A percentile compares a stretch with the other conserved stretches of the same genome.
Conservation (phyloP, 2,797 vertebrate species). For the Bufotes viridis region DNA sequence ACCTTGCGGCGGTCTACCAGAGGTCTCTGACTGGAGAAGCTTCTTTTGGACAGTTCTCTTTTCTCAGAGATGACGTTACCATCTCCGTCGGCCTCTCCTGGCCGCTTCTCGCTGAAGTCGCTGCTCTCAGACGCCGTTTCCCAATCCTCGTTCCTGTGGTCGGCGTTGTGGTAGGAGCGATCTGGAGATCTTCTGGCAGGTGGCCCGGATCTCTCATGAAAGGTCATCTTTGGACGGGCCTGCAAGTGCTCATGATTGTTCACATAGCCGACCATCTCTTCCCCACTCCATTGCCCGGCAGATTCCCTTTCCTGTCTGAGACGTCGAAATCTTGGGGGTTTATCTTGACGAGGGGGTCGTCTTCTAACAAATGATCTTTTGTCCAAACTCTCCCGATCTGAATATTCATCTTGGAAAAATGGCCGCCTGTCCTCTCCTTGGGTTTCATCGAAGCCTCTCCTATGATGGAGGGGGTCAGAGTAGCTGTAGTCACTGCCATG, state of each 20-base stretch:
- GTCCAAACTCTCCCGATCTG: constrained; percentile 85
- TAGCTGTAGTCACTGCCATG: constrained; percentile 84
- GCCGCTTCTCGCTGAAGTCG: constrained; percentile 90
- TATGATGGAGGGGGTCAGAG: constrained; percentile 74
- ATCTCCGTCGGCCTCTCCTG: constrained; percentile 80
- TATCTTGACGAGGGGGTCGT: constrained; percentile 94
- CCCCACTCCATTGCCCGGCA: constrained; percentile 85
- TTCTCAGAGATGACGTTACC: constrained; percentile 83
- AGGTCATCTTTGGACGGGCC: constrained; percentile 75
- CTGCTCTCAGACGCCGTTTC: constrained; percentile 96
- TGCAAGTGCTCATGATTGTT: constrained; percentile 83
- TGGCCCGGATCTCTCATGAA: constrained; percentile 75
- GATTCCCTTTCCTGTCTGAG: constrained; percentile 89
- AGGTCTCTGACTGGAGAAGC: constrained; percentile 96
- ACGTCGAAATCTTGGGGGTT: constrained; percentile 94
- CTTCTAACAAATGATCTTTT: constrained; percentile 87
- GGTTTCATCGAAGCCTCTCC: constrained; percentile 83
- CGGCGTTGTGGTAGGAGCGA: constrained; percentile 78
- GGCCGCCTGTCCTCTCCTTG: constrained; percentile 79
- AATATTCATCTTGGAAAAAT: constrained; percentile 79
- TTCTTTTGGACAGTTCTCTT: constrained; percentile 93
- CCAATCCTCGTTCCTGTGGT: constrained; percentile 91
- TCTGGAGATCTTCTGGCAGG: constrained; percentile 75
- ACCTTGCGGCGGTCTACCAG: constrained; percentile 90
- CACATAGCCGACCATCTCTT: constrained; percentile 84